phyloP scores from a whole-genome alignment of 2,888 invertebrate genomes.

The Erebia epiphron region DNA sequence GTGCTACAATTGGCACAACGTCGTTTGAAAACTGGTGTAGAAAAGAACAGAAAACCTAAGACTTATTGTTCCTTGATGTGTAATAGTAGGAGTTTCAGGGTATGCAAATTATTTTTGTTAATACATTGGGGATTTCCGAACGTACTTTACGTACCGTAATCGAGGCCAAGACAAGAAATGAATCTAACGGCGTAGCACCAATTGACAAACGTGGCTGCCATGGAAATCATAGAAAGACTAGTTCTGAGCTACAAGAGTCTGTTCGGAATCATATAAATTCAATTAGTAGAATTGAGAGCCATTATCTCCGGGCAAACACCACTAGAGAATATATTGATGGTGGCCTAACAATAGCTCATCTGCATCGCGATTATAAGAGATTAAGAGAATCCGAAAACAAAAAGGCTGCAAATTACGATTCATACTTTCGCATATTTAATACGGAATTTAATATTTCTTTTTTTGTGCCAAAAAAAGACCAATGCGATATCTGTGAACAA shows the following conservation, averaged over 20 bases:
- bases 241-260: slow-evolving; percentile 2
- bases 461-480: slow-evolving; percentile 25
- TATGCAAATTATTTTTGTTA: slow-evolving; percentile 38
- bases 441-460: slow-evolving; percentile 26
- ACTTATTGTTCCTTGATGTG: slow-evolving; percentile 28
- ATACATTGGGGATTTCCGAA: slow-evolving; percentile 38
- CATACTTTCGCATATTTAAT: slow-evolving; percentile 22
- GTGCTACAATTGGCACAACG: slow-evolving; percentile 19
- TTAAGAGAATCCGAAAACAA: slow-evolving; percentile 14
- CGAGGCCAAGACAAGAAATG: slow-evolving; percentile 20
- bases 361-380: slow-evolving; percentile 9
- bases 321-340: slow-evolving; percentile 16
- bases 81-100: slow-evolving; percentile 32
- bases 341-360: slow-evolving; percentile 6
- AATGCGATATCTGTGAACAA: slow-evolving; percentile 26
- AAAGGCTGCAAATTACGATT: slow-evolving; percentile 13
- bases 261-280: slow-evolving; percentile 16
- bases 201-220: slow-evolving; percentile 28
- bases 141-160: slow-evolving; percentile 26
- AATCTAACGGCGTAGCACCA: slow-evolving; percentile 22
- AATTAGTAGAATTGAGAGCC: slow-evolving; percentile 9
- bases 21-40: slow-evolving; percentile 27
- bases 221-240: slow-evolving; percentile 22
- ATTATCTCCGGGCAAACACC: slow-evolving; percentile 13
- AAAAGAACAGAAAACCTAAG: slow-evolving; percentile 21